phyloP scores from a whole-genome alignment of 2,113 vertebrate species.

The Bufo gargarizans region DNA sequence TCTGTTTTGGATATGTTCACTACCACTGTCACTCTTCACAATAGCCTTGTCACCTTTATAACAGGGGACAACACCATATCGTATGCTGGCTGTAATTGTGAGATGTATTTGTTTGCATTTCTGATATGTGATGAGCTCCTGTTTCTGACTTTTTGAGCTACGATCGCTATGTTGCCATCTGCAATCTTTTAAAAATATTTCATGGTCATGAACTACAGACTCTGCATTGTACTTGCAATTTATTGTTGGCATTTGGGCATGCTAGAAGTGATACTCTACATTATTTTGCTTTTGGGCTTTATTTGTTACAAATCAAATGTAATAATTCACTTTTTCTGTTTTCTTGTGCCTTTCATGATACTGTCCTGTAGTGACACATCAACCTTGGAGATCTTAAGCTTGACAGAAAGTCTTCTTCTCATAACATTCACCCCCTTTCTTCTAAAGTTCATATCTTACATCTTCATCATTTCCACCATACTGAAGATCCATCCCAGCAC shows the following conservation, averaged over 20 bases:
- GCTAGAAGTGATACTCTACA: not conserved
- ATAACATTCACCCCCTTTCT: not conserved
- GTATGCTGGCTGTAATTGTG: not conserved
- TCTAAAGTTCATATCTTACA: conserved; percentile 17
- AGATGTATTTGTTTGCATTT: conserved; percentile 12
- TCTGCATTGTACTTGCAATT: not conserved
- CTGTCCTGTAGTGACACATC: conserved; percentile 16
- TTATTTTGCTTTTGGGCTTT: not conserved
- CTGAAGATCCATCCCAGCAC: not conserved
- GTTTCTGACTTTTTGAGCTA: conserved; percentile 5
- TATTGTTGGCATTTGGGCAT: not conserved
- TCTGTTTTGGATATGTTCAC: conserved; percentile 24
- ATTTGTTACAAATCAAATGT: conserved; percentile 8
- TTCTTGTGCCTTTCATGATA: conserved; percentile 15
- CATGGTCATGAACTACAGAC: not conserved
- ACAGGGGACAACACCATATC: conserved; percentile 1
- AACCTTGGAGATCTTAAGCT: not conserved
- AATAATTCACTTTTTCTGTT: conserved; percentile 17
- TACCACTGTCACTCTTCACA: conserved; percentile 15
- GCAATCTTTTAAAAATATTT: conserved; percentile 18
- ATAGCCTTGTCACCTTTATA: not conserved
- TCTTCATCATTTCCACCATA: conserved; percentile 19
- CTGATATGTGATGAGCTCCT: conserved; percentile 10
- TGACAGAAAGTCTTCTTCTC: conserved; percentile 5
- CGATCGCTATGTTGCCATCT: conserved; percentile 17